A percentile compares a stretch with the other conserved stretches of the same genome.
phyloP scores from a whole-genome alignment of 2,113 vertebrate species.

The Paralichthys olivaceus region DNA sequence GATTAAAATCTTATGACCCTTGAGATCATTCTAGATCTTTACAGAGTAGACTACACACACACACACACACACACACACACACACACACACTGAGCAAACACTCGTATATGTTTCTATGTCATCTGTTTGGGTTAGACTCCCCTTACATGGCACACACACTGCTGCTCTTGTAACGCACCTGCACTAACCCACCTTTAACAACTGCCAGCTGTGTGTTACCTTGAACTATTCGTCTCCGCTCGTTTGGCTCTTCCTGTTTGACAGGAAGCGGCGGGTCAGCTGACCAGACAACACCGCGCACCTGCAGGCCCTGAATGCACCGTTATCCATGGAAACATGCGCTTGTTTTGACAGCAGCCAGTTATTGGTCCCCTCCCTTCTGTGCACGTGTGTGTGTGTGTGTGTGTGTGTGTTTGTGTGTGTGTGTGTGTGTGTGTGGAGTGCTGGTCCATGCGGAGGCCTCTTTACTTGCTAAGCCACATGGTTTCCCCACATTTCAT shows the following conservation, averaged over 20 bases:
- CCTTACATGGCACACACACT: constrained; percentile 41
- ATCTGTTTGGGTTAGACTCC: constrained; percentile 62
- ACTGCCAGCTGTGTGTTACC: constrained; percentile 67
- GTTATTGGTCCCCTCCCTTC: constrained; percentile 48
- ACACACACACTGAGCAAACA: constrained; percentile 19
- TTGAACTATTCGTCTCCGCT: constrained; percentile 66
- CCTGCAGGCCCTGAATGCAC: constrained; percentile 68
- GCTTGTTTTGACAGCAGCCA: constrained; percentile 64
- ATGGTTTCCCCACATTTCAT: constrained; percentile 66
- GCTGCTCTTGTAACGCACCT: constrained; percentile 63
- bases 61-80: not conserved
- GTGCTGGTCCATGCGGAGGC: constrained; percentile 25
- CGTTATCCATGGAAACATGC: constrained; percentile 63
- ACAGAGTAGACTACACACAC: not conserved
- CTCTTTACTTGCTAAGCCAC: constrained; percentile 37
- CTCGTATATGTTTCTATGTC: constrained; percentile 50
- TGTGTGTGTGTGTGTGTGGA: not conserved
- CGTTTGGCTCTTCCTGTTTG: constrained; percentile 70
- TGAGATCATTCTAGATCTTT: not conserved
- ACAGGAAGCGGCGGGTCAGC: constrained; percentile 76
- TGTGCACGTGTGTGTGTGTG: not conserved
- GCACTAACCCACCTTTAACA: constrained; percentile 63
- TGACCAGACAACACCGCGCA: constrained; percentile 66
- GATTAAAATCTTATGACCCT: not conserved
- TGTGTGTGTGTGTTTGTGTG: not conserved